Evolutionary conservation across 2,113 vertebrate genomes (phyloP).

Genomic region (Candoia aspera): DNA sequence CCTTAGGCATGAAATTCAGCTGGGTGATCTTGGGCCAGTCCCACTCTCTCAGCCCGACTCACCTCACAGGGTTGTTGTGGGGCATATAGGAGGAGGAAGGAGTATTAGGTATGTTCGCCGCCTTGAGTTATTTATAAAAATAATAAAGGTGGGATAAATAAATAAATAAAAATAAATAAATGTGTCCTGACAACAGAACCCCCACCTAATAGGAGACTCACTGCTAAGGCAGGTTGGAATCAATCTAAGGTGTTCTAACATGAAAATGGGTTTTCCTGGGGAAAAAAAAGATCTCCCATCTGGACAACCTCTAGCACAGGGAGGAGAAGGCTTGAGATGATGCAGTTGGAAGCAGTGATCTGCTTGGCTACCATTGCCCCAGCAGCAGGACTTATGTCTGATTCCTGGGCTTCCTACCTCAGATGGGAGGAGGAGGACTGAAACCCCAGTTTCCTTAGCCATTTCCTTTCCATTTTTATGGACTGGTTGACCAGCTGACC

Average conservation of each 20-base stretch:
- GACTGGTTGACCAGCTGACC: neutral
- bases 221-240: neutral
- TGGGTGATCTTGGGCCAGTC: too few species aligned
- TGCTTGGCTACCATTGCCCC: neutral
- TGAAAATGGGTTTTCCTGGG: neutral
- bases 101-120: too few species aligned
- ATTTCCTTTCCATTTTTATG: neutral
- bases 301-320: neutral
- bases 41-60: too few species aligned
- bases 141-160: too few species aligned
- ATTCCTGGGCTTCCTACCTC: neutral
- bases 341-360: neutral
- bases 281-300: neutral
- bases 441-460: neutral
- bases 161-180: too few species aligned
- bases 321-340: neutral
- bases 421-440: neutral
- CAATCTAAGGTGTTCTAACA: neutral
- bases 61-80: too few species aligned
- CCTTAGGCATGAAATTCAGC: too few species aligned
- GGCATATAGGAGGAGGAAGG: too few species aligned
- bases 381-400: neutral
- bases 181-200: neutral
- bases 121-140: too few species aligned
- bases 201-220: neutral